Percentiles rank a stretch among this genome's conserved stretches.
These are phyloP conservation scores for Saccostrea glomerata DNA, from an alignment of 1,140 invertebrate genomes.

Conservation along the genomic window DNA sequence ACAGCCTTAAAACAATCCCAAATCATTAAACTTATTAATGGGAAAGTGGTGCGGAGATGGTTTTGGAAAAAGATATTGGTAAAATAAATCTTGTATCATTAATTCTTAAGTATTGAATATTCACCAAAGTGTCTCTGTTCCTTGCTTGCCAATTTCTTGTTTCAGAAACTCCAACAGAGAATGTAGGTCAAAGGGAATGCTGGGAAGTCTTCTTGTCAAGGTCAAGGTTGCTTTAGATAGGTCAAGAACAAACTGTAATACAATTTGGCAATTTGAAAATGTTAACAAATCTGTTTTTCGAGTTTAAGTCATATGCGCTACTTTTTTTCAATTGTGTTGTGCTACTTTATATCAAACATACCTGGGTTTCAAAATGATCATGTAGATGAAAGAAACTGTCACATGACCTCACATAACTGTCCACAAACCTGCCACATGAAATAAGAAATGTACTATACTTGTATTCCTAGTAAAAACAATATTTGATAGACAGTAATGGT, in stretches of 20 bases:
- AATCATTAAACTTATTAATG: no score
- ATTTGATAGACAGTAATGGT: no score
- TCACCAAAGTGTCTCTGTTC: neutral
- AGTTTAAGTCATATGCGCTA: no score
- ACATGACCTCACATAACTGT: neutral
- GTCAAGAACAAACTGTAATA: neutral
- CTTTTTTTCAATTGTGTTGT: no score
- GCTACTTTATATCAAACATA: neutral
- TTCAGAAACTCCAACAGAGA: neutral
- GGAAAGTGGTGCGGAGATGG: no score
- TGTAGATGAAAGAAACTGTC: neutral
- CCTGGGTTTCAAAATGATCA: neutral
- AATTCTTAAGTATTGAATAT: neutral
- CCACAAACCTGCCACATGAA: neutral
- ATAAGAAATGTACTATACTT: neutral
- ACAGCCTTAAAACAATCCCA: neutral
- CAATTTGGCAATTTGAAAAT: neutral
- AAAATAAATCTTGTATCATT: neutral
- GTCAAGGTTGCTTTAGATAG: constrained; percentile 10
- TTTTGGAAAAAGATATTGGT: no score
- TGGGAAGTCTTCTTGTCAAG: constrained; percentile 9
- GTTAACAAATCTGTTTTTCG: no score
- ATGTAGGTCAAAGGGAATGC: constrained; percentile 20
- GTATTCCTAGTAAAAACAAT: no score
- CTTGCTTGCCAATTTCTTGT: neutral